Base-by-base conservation (phyloP, 2,888 invertebrate genomes). In the Keiferia lycopersicella region DNA sequence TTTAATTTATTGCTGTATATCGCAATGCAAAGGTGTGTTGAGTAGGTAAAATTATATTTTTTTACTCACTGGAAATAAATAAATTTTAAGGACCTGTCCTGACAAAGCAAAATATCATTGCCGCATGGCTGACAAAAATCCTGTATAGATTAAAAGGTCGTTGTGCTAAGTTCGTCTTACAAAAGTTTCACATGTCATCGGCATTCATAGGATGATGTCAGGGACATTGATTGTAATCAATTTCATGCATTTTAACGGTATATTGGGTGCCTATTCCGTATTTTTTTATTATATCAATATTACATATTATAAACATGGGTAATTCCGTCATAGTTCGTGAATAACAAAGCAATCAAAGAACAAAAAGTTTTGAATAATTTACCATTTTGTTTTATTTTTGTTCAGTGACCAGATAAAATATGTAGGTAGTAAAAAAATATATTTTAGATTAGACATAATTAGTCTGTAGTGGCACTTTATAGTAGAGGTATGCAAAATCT, bases 1-100 rank as follows among this genome's bases (percentile, higher is more conserved):
- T 61, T 34, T 50, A 61, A 50, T 61, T 61, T 61, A 34, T 50
- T 50, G 50, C 26, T 4, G 18, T 3, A 26, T 50, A 34, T 50
- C 61, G 61, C 50, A 61, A 61, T 16, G 1, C 34, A 61, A 61
- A 61, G 59, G 59, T 45, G 45, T 26, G 10, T 50, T 34, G 61
- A 61, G 18, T 16, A 48, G 26, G 26, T 26, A 26, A 26, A 26
- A 26, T 4, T 26, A 26, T 26, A 26, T 6, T 26, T 26, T 2
- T 26, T 26, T 26, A 22, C 0, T 53, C 10, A 30, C 11, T 30
- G 30, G n/a, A 30, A n/a, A 56, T 26, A 30, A 30, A n/a, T 12
- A n/a, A 56, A 20, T 10, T 20, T 7, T 26, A 14, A 4, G 2
- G 26, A 4, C 26, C 34, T 8, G 34, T 34, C 34, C 1, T 34